phyloP scores from a whole-genome alignment of 2,113 vertebrate genomes.

The Odobenus rosmarus region DNA sequence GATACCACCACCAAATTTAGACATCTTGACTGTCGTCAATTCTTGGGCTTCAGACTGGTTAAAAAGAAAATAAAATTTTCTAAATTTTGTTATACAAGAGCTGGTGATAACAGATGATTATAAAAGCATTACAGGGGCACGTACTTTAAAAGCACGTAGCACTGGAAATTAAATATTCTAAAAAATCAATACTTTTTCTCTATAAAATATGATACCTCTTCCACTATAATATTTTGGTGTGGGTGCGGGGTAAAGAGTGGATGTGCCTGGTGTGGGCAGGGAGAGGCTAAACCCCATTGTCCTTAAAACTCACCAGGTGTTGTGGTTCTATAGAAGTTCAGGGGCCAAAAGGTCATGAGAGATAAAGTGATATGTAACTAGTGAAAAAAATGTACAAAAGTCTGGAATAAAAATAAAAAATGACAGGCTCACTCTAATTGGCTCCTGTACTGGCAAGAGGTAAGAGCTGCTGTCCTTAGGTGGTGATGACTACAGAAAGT shows the following conservation, averaged over 20 bases:
- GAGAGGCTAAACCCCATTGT: not conserved
- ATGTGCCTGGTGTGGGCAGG: not conserved
- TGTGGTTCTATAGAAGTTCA: not conserved
- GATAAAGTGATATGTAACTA: not conserved
- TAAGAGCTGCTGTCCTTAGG: not conserved
- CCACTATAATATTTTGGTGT: not conserved
- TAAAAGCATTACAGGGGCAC: not conserved
- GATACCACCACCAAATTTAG: constrained; percentile 97
- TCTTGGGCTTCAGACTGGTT: constrained; percentile 97
- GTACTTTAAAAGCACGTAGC: not conserved
- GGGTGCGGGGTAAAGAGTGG: accelerated
- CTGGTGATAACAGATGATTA: not conserved
- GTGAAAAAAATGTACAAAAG: not conserved
- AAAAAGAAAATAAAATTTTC: not conserved
- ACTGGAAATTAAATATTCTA: not conserved
- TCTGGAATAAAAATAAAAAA: not conserved
- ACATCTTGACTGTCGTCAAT: constrained; percentile 98
- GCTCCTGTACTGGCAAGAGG: not conserved
- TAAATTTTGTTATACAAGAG: not conserved
- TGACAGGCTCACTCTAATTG: not conserved
- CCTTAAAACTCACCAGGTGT: not conserved
- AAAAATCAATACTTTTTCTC: not conserved
- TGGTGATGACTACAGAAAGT: not conserved
- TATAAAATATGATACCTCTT: not conserved
- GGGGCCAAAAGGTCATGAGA: not conserved